Evolutionary conservation across 2,113 vertebrate species (phyloP).

Genomic region (Pelusios castaneus): DNA sequence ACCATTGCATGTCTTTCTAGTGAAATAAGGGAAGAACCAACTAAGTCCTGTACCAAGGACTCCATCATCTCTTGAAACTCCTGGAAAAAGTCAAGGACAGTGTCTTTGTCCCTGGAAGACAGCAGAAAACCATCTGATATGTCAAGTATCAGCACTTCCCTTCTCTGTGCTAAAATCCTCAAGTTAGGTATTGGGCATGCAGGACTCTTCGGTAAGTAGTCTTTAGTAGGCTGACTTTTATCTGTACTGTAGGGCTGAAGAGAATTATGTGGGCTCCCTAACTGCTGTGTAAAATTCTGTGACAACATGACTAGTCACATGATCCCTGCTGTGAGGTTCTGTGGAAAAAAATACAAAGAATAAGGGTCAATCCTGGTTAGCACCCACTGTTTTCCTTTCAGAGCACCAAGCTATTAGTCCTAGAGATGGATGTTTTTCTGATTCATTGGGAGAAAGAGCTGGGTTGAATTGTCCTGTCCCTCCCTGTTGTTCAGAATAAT

Average conservation of each 20-base stretch:
- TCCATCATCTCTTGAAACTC: background rate
- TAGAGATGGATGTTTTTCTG: background rate
- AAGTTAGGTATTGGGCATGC: background rate
- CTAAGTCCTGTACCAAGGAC: background rate
- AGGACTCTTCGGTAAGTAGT: background rate
- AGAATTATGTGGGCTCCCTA: background rate
- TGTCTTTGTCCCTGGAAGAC: background rate
- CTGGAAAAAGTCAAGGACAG: background rate
- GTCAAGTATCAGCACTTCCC: background rate
- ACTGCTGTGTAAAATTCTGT: background rate
- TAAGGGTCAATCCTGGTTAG: background rate
- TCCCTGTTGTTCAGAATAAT: background rate
- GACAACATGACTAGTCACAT: background rate
- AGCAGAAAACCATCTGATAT: background rate
- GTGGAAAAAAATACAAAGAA: background rate
- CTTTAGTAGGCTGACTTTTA: background rate
- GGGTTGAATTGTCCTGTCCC: background rate
- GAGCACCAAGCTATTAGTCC: background rate
- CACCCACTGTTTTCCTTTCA: background rate
- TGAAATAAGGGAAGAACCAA: background rate
- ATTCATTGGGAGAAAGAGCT: background rate
- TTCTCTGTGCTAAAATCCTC: background rate
- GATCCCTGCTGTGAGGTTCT: background rate
- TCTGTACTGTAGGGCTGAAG: rapidly evolving
- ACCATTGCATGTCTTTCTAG: background rate